Evolutionary conservation across 2,113 vertebrate genomes (phyloP).

Genomic region (Eupsittula cactorum): DNA sequence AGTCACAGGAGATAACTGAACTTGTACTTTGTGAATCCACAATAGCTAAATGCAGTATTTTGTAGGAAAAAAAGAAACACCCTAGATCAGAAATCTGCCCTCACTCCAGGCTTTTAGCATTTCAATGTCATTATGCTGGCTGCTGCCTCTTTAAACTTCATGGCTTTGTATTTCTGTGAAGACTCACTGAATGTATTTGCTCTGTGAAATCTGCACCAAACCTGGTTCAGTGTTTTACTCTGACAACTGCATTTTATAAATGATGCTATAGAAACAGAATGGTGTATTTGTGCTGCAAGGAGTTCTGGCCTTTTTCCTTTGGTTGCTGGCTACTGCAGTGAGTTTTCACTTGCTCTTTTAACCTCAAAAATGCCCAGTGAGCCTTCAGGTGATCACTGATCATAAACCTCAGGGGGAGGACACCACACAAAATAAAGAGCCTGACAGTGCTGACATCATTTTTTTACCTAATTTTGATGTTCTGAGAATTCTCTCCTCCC

Average conservation of each 20-base stretch:
- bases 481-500: not conserved
- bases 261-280: not conserved
- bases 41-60: not conserved
- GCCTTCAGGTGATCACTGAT: too few species aligned
- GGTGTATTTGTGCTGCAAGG: not conserved
- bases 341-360: not conserved
- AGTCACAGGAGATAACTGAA: not conserved
- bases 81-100: not conserved
- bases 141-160: not conserved
- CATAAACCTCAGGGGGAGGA: not conserved
- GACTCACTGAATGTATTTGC: not conserved
- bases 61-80: not conserved
- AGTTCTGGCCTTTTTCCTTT: not conserved
- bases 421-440: not conserved
- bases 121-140: not conserved
- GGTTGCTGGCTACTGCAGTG: not conserved
- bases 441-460: not conserved
- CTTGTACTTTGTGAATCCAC: not conserved
- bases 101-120: not conserved
- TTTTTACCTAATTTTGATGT: not conserved
- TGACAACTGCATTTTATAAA: not conserved
- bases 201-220: not conserved
- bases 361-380: not conserved
- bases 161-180: not conserved
- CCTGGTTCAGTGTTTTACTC: not conserved